Base-by-base conservation (phyloP, 30 jellyfish, hydroid and myxozoan genomes). In the Aurelia aurita region DNA sequence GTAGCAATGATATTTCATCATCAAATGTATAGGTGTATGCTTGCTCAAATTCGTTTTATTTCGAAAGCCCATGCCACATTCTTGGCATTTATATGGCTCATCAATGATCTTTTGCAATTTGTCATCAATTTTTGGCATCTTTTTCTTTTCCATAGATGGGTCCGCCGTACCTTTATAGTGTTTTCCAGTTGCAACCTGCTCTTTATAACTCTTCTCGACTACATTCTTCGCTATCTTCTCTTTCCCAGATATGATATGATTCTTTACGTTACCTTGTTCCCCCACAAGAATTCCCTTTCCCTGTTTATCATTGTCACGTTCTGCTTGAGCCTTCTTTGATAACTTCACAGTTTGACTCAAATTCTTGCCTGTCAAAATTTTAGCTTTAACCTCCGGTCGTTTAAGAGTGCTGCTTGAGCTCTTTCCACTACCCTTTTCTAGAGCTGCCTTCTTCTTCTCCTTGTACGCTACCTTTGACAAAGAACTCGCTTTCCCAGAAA, bases 1-100 rank as follows among this genome's bases (percentile, higher is more conserved):
- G 62, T 83, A 66, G 77, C 97, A 90, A 39, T 90, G 94, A 69
- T 83, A 90, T 32, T 58, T 90, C 47, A 65, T 62, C 46, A 58
- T 51, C 25, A 68, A 73, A 63, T 90, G 97, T 14, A 84, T 34
- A 43, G 91, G 86, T 39, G 71, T 46, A 64, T 89, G 97, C 72
- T 83, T 80, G 23, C 44, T 69, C 63, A 89, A 71, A 59, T 66
- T 78, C 62, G 59, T 54, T 60, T 29, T 53, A 10, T 51, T 89
- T 61, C 77, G 64, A 58, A 89, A 89, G 60, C 87, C 94, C 67
- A 62, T 62, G 9, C 85, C 89, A 65, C 97, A 89, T 67, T 62
- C 80, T 15, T 81, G 66, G 77, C 97, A 89, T 26, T 72, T 74
- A 68, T 45, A 80, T 2, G 93, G 87, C 66, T 35, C 25, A 8